phyloP scores from a whole-genome alignment of 2,888 invertebrate genomes.

The Microlaimidae sp. region DNA sequence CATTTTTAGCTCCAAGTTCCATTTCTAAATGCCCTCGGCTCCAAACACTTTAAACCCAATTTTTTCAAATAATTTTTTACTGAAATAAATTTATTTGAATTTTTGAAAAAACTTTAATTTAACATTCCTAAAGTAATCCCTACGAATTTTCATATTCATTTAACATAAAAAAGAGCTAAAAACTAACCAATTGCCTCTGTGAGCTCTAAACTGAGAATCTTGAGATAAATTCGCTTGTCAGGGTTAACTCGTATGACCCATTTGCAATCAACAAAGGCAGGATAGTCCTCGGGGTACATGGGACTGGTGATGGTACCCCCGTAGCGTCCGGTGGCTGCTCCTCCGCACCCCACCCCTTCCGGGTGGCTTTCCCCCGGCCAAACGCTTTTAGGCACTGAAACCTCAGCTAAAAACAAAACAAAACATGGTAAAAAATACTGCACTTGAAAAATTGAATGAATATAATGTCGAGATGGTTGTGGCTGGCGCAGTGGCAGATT shows the following conservation, averaged over 20 bases:
- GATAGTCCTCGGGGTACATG: slow-evolving; percentile 37
- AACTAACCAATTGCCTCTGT: slow-evolving; percentile 32
- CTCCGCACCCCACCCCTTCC: slow-evolving; percentile 26
- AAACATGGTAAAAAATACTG: too few relatives aligned
- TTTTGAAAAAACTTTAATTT: background rate
- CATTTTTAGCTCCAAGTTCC: too few relatives aligned
- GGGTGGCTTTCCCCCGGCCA: slow-evolving; percentile 18
- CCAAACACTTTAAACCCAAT: too few relatives aligned
- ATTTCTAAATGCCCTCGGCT: too few relatives aligned
- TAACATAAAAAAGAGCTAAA: too few relatives aligned
- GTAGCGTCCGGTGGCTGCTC: slow-evolving; percentile 24
- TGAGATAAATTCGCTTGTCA: slow-evolving; percentile 37
- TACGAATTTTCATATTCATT: background rate
- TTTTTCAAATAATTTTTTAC: too few relatives aligned
- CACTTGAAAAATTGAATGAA: too few relatives aligned
- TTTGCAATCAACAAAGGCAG: slow-evolving; percentile 37
- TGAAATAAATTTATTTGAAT: slow-evolving; percentile 1
- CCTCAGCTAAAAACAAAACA: slow-evolving; percentile 18
- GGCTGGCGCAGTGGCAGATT: too few relatives aligned
- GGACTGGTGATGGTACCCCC: slow-evolving; percentile 39
- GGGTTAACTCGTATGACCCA: slow-evolving; percentile 40
- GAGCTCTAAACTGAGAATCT: slow-evolving; percentile 38
- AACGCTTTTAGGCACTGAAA: slow-evolving; percentile 21
- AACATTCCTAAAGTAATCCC: background rate
- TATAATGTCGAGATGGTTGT: too few relatives aligned